Evolutionary conservation across 2,797 vertebrate species (phyloP).

Genomic region (Macrochelys suwanniensis): DNA sequence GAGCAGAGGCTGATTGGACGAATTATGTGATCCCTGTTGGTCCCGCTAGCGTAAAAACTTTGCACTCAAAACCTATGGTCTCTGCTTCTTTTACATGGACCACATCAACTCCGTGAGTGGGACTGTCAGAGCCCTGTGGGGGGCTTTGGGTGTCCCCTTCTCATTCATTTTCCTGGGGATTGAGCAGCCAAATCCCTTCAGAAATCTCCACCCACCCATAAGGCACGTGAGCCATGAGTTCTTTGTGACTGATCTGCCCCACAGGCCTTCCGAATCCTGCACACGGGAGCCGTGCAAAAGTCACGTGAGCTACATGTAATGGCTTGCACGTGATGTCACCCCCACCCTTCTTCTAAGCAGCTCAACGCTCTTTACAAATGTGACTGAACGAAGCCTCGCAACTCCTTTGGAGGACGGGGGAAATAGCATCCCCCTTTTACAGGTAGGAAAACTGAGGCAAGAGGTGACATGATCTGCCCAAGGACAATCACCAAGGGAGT

Average conservation of each 20-base stretch:
- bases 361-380: neutral
- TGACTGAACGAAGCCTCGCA: neutral
- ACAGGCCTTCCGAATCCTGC: neutral
- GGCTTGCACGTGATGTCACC: neutral
- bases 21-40: neutral
- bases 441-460: neutral
- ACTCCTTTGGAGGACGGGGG: neutral
- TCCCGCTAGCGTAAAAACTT: neutral
- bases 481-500: neutral
- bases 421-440: neutral
- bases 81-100: neutral
- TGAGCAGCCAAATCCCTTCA: neutral
- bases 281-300: neutral
- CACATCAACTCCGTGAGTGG: neutral
- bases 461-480: no score
- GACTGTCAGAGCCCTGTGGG: neutral
- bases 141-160: neutral
- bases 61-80: no score
- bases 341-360: neutral
- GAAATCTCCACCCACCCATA: neutral
- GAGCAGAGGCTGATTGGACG: neutral
- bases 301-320: neutral
- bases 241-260: neutral
- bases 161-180: neutral
- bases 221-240: neutral